phyloP scores from a whole-genome alignment of 2,888 invertebrate species.

The Exocentrus adspersus region DNA sequence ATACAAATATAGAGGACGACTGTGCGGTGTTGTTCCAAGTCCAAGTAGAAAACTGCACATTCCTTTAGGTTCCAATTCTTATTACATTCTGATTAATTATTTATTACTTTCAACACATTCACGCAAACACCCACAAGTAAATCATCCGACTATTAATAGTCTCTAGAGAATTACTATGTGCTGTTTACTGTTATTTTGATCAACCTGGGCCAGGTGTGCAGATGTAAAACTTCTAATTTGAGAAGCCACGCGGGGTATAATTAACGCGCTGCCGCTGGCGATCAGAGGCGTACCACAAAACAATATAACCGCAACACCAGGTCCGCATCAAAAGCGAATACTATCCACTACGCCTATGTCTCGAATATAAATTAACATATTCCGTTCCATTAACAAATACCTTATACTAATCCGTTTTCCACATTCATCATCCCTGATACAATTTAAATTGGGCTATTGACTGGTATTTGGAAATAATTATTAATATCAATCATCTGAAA shows the following conservation, averaged over 20 bases:
- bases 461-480: neutral
- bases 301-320: too few relatives aligned
- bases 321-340: too few relatives aligned
- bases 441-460: neutral
- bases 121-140: neutral
- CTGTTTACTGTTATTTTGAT: constrained; percentile 8
- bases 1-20: constrained; percentile 3
- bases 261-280: neutral
- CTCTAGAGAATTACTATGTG: neutral
- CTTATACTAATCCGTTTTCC: neutral
- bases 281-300: neutral
- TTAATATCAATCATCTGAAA: neutral
- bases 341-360: neutral
- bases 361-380: neutral
- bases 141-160: neutral
- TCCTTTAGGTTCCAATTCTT: neutral
- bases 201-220: constrained; percentile 6
- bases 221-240: constrained; percentile 3
- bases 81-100: neutral
- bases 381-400: neutral
- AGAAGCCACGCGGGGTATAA: constrained; percentile 5
- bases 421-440: constrained; percentile 1
- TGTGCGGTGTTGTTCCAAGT: constrained; percentile 2
- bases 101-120: neutral
- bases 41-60: too few relatives aligned